Conservation (phyloP, 2,797 vertebrate species). For the Chloroceryle amazona region DNA sequence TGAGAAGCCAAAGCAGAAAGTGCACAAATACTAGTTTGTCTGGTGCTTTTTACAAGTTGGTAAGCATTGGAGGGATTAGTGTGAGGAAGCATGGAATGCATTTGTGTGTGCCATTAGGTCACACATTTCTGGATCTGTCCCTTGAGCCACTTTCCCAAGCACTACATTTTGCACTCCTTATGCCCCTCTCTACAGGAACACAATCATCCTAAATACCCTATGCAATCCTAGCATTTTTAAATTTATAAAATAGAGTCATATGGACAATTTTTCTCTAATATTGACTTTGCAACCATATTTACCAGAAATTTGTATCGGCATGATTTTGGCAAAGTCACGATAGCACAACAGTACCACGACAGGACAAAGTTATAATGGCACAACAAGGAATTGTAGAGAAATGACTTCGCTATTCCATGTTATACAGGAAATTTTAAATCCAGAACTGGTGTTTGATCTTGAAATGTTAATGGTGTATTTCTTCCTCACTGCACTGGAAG, state of each 20-base stretch:
- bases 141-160: background rate
- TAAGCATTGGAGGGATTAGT: rapidly evolving
- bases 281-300: background rate
- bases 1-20: background rate
- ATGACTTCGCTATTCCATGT: background rate
- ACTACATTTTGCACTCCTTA: background rate
- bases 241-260: background rate
- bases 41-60: background rate
- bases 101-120: rapidly evolving
- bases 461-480: background rate
- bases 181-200: background rate
- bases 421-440: background rate
- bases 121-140: background rate
- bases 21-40: background rate
- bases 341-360: background rate
- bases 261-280: background rate
- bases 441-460: background rate
- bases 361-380: constrained; percentile 8
- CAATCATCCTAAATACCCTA: background rate
- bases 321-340: background rate
- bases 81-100: background rate
- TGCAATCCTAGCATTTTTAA: background rate
- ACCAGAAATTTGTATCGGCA: background rate
- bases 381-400: background rate
- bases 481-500: background rate